Conservation (phyloP, 2,888 invertebrate species). For the Meteorus colon region DNA sequence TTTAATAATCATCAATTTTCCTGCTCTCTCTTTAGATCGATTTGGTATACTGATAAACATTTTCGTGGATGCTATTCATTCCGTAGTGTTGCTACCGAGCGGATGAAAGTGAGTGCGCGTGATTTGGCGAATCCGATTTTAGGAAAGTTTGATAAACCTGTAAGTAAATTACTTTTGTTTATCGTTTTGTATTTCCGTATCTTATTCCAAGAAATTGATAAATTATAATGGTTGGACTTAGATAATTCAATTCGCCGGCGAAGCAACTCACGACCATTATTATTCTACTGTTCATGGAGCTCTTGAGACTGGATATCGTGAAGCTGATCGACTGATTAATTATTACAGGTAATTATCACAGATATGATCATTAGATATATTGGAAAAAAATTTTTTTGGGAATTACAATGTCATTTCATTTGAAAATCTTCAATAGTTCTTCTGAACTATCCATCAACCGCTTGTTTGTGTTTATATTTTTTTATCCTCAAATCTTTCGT, state of each 20-base stretch:
- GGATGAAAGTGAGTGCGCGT: conserved; percentile 73
- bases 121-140: conserved; percentile 78
- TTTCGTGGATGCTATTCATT: conserved; percentile 84
- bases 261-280: conserved; percentile 79
- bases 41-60: conserved; percentile 82
- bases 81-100: conserved; percentile 75
- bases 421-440: neutral
- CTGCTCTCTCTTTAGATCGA: conserved; percentile 75
- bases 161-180: conserved; percentile 48
- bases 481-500: neutral
- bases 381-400: conserved; percentile 17
- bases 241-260: conserved; percentile 80
- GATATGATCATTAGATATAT: neutral
- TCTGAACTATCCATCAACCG: neutral
- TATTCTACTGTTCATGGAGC: conserved; percentile 84
- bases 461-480: neutral
- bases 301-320: conserved; percentile 82
- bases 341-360: conserved; percentile 62
- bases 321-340: conserved; percentile 78
- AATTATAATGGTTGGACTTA: conserved; percentile 62
- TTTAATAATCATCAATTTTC: neutral
- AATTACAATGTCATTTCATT: neutral
- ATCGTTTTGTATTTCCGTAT: neutral
- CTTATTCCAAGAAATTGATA: conserved; percentile 29
- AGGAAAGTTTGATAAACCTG: conserved; percentile 70